These are phyloP conservation scores for Nematopogon swammerdamellus DNA, from an alignment of 2,888 invertebrate genomes.

Conservation along the genomic window DNA sequence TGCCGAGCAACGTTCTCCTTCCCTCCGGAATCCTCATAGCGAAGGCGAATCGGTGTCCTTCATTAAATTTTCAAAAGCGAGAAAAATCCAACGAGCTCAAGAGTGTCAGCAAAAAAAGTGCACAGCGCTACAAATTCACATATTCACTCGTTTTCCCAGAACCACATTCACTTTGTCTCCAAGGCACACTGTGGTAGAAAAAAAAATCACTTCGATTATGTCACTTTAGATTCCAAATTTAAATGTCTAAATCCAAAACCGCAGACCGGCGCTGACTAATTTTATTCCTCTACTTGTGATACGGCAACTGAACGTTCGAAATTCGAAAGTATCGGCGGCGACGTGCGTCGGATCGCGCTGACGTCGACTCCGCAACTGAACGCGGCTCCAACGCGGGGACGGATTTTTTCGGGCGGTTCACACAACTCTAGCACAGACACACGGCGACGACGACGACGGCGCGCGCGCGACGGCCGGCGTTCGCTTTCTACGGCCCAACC, in stretches of 20 bases:
- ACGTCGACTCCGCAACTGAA: background rate
- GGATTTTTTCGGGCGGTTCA: conserved; percentile 53
- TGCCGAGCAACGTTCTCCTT: background rate
- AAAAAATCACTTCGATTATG: background rate
- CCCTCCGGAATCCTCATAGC: background rate
- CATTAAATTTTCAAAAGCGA: too few species aligned
- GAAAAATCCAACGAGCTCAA: background rate
- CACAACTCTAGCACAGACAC: too few species aligned
- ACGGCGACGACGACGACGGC: too few species aligned
- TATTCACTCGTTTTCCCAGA: background rate
- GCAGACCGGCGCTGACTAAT: too few species aligned
- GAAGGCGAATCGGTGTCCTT: background rate
- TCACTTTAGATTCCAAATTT: background rate
- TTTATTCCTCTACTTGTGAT: background rate
- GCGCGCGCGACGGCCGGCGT: too few species aligned
- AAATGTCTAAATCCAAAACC: background rate
- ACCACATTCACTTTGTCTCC: background rate
- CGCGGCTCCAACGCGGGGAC: conserved; percentile 17
- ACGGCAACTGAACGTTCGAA: background rate
- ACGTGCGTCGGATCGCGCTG: background rate
- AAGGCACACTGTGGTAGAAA: background rate
- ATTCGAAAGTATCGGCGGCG: background rate
- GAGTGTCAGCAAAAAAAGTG: background rate
- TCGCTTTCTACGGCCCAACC: too few species aligned
- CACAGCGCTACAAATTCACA: background rate